Evolutionary conservation across 2,888 invertebrate species (phyloP).

Genomic region (Drosophila parthenogenetica): DNA sequence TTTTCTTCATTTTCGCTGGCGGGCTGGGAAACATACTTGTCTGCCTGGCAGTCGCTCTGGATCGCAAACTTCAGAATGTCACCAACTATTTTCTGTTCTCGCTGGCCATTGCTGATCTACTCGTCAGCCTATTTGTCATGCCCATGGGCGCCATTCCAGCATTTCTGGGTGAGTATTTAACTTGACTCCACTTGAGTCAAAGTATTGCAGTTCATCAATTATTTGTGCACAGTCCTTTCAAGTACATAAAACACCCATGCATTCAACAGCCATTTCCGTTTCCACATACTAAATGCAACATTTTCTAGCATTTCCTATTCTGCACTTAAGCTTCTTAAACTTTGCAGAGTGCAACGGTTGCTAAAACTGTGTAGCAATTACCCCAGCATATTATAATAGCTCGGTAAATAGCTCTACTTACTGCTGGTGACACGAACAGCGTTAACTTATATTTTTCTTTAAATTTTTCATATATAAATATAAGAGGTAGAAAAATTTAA

Average conservation of each 20-base stretch:
- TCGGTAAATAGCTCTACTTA: conserved; percentile 12
- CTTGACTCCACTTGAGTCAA: background rate
- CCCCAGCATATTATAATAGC: conserved; percentile 21
- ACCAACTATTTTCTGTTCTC: conserved; percentile 98
- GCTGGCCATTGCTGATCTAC: conserved; percentile 95
- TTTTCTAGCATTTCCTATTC: background rate
- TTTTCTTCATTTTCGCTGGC: conserved; percentile 94
- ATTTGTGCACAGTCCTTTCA: conserved; percentile 41
- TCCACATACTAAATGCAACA: conserved; percentile 15
- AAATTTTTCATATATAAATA: background rate
- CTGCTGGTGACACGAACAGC: background rate
- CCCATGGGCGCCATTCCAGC: conserved; percentile 97
- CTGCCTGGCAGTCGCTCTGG: conserved; percentile 95
- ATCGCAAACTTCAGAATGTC: conserved; percentile 95
- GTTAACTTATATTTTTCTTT: background rate
- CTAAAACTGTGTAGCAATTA: conserved; percentile 19
- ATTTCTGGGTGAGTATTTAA: conserved; percentile 92
- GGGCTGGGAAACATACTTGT: conserved; percentile 96
- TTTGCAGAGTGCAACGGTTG: conserved; percentile 16
- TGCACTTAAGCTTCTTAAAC: conserved; percentile 19
- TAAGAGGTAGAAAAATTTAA: no score
- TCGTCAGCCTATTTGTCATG: conserved; percentile 98
- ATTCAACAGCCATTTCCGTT: conserved; percentile 6
- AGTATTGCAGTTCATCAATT: conserved; percentile 45
- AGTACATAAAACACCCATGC: conserved; percentile 14